Base-by-base conservation (phyloP, 1,140 invertebrate genomes). In the Panagrolaimus sp. region DNA sequence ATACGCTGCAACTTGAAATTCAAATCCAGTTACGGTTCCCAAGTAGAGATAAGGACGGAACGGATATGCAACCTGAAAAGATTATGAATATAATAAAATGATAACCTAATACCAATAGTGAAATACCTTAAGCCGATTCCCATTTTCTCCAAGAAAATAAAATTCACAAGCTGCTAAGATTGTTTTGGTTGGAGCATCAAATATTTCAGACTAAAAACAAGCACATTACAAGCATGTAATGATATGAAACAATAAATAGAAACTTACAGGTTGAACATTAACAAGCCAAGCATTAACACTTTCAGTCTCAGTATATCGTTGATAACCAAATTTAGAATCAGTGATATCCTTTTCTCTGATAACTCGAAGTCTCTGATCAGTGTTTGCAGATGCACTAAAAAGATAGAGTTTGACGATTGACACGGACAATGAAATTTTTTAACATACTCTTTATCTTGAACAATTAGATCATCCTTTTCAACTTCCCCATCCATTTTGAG, bases 101-200 rank as follows among this genome's bases (percentile, higher is more conserved):
- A 38, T 4, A 38, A 38, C 32, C 2, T 38, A 38, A 38, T 4
- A 38, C 32, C 32, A 46, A 43, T 12, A 64, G 12, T 14, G 63
- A 69, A 47, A 77, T 69, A 87, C 85, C 88, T 98, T 98, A 83
- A 98, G 98, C 74, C 94, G 85, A 1, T 88, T 88, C 10, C 93
- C 94, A 87, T 96, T 92, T 87, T 97, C 94, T 87, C 96, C 89
- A 65, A 98, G 89, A 78, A 98, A 98, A 84, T 97, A 98, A 83
- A 92, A 94, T 84, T 98, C 94, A 63, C 97, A 89, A 15, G 93
- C 93, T 80, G 92, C 91, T 0, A 93, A 86, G 10, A 98, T 84
- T 73, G 62, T 90, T 85, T 84, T 95, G 93, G 83, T 97, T 91
- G 85, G 73, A 12, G 96, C 93, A 87, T 97, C 91, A 63, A 96